Percentiles rank a stretch among this genome's conserved stretches.
These are phyloP conservation scores for Hypomesus transpacificus DNA, from an alignment of 2,113 vertebrate genomes.

Conservation along the genomic window DNA sequence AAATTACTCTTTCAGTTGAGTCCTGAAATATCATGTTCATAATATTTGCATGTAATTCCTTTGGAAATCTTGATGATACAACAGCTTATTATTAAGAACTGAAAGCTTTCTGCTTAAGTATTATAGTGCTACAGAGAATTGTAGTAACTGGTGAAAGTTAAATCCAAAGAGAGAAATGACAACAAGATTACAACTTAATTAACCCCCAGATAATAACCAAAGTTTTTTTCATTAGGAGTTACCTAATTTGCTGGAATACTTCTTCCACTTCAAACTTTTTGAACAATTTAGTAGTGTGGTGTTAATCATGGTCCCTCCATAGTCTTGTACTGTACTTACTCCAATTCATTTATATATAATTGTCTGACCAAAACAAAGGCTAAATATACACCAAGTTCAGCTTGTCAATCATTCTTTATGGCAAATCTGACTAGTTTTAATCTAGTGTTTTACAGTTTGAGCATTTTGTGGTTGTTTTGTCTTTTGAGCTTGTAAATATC, in stretches of 20 bases:
- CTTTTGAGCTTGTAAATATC: too few species aligned
- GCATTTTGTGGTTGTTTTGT: too few species aligned
- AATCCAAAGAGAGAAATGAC: constrained; percentile 59
- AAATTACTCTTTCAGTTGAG: constrained; percentile 58
- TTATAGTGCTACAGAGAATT: constrained; percentile 41
- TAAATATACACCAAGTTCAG: too few species aligned
- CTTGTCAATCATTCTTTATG: too few species aligned
- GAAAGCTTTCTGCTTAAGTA: constrained; percentile 41
- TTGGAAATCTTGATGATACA: constrained; percentile 47
- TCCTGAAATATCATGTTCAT: background rate
- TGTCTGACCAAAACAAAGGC: too few species aligned
- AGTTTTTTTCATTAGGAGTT: constrained; percentile 38
- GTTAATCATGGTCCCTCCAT: constrained; percentile 20
- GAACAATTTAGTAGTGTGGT: background rate
- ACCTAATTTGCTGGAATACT: background rate
- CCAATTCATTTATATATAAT: too few species aligned
- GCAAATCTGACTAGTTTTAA: too few species aligned
- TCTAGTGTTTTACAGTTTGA: too few species aligned
- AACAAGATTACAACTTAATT: constrained; percentile 36
- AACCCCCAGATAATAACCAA: constrained; percentile 57
- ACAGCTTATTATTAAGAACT: constrained; percentile 19
- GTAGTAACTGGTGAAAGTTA: constrained; percentile 47
- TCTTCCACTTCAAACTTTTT: background rate
- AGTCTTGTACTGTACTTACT: too few species aligned
- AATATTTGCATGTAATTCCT: background rate